Conservation (phyloP, 30 jellyfish, hydroid and myxozoan genomes). For the Pelagia noctiluca region DNA sequence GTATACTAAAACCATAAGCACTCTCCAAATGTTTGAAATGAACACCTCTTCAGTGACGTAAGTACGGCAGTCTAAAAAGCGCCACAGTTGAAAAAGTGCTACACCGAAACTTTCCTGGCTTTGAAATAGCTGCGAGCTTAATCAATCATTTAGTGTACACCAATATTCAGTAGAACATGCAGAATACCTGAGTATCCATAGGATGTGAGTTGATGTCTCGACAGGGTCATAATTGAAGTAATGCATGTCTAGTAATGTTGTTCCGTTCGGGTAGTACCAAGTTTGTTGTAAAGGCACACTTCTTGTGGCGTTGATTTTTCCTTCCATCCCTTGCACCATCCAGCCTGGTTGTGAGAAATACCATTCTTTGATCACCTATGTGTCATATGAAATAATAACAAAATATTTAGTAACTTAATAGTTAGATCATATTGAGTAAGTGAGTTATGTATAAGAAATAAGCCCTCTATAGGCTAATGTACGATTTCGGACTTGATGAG, state of each 20-base stretch:
- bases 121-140: too few relatives aligned
- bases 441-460: not conserved
- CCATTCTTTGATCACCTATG: constrained; percentile 55
- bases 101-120: too few relatives aligned
- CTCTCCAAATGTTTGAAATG: too few relatives aligned
- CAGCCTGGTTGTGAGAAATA: constrained; percentile 64
- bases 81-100: not conserved
- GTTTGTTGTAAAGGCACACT: constrained; percentile 39
- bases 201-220: constrained; percentile 61
- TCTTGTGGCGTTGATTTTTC: constrained; percentile 13
- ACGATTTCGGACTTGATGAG: too few relatives aligned
- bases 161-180: not conserved
- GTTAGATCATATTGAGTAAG: not conserved
- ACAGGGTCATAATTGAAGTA: constrained; percentile 62
- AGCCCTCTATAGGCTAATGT: not conserved
- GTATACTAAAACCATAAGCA: too few relatives aligned
- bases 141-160: not conserved
- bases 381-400: not conserved
- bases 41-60: too few relatives aligned
- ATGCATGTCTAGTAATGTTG: constrained; percentile 9
- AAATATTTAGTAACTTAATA: not conserved
- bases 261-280: not conserved
- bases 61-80: not conserved
- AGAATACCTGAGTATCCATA: constrained; percentile 69
- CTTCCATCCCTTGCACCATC: constrained; percentile 60